Evolutionary conservation across 1,140 invertebrate species (phyloP), one percentile per base, ranked within the genome.

Genomic region (Episyrphus balteatus): DNA sequence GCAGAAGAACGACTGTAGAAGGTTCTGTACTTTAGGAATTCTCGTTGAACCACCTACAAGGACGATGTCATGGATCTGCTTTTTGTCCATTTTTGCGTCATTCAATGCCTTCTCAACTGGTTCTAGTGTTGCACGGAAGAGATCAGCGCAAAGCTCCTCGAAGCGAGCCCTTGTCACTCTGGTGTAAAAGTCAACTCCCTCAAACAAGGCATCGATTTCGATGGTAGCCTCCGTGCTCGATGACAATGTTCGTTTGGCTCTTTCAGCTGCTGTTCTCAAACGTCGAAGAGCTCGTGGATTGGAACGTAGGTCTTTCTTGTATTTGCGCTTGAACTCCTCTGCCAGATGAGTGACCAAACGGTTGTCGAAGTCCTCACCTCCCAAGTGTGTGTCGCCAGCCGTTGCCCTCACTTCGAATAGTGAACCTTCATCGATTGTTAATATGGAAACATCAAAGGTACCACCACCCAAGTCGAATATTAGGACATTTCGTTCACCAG

Each of bases 61-160:
- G 1, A 81, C 78, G 21, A 81, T 76, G 53, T 80, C 77, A 49
- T 80, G 71, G 52, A 80, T 80, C 54, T 76, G 70, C 51, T 69
- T 69, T 54, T 84, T 88, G 59, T 86, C 82, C 49, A 87, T 58
- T 62, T 81, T 83, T 36, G 85, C 82, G 70, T 88, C 86, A 49
- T 75, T 75, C 33, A 89, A 63, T 26, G 78, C 82, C 74, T 66
- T 88, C 55, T 87, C 83, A 8, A 87, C 82, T 6, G 84, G 84
- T 34, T 71, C 71, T 43, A 87, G 57, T 10, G 83, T 86, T 15
- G 71, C 65, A 50, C 78, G 69, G 69, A 84, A 84, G 32, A 94
- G 73, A 72, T 94, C 91, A 44, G 83, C 80, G 63, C 84, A 87
- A 19, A 95, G 70, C 67, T 92, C 88, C 70, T 92, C 89, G 61